These are phyloP conservation scores for Dipodomys merriami DNA, from an alignment of 2,113 vertebrate genomes.

Conservation along the genomic window DNA sequence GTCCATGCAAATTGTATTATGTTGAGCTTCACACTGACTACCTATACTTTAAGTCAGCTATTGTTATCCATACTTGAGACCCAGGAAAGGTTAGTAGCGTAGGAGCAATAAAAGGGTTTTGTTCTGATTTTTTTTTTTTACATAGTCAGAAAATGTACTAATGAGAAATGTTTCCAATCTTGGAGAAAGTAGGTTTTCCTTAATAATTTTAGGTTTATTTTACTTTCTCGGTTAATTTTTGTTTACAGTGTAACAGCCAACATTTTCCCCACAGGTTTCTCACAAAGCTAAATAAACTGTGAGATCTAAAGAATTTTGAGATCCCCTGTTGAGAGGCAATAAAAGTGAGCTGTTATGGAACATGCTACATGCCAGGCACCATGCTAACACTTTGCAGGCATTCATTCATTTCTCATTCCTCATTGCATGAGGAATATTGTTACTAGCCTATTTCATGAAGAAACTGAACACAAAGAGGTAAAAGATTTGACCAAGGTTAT, in stretches of 20 bases:
- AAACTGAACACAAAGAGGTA: neutral
- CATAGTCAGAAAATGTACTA: constrained; percentile 30
- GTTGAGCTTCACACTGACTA: neutral
- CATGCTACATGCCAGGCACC: neutral
- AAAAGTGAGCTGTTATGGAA: neutral
- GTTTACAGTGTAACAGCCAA: neutral
- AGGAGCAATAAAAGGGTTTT: constrained; percentile 11
- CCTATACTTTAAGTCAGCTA: neutral
- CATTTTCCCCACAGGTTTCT: neutral
- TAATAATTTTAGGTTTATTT: constrained; percentile 56
- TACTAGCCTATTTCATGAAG: neutral
- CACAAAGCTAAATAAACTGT: constrained; percentile 31
- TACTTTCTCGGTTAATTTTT: constrained; percentile 41
- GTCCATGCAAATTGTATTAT: neutral
- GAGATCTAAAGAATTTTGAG: constrained; percentile 13
- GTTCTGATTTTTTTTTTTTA: neutral
- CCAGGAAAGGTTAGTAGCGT: neutral
- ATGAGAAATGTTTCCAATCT: constrained; percentile 46
- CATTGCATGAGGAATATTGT: neutral
- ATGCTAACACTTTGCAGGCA: neutral
- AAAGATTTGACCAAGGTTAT: neutral
- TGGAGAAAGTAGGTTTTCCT: constrained; percentile 5
- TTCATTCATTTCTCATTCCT: neutral
- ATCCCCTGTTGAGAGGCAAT: constrained; percentile 21
- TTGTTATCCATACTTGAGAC: neutral